Evolutionary conservation across 2,888 invertebrate genomes (phyloP).

Genomic region (Xanthorhoe spadicearia): DNA sequence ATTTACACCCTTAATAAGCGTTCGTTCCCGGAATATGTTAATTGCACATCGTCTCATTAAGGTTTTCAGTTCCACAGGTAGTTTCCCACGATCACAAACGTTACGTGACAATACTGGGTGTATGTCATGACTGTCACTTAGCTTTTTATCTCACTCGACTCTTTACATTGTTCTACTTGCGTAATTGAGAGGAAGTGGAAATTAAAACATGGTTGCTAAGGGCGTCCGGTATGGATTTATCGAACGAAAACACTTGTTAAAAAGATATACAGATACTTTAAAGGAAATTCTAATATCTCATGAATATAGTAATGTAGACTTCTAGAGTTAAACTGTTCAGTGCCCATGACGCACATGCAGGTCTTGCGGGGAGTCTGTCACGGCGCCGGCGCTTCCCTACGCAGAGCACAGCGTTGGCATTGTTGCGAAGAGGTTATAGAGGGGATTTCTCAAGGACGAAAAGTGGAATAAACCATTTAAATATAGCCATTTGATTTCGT

Average conservation of each 20-base stretch:
- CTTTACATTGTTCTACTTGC: constrained; percentile 21
- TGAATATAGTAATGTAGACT: no score
- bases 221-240: background rate
- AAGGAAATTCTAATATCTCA: no score
- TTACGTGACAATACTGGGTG: constrained; percentile 46
- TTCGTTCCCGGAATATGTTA: constrained; percentile 31
- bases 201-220: constrained; percentile 4
- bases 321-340: background rate
- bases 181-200: constrained; percentile 32
- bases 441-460: no score
- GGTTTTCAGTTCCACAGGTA: constrained; percentile 30
- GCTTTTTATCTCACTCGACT: constrained; percentile 36
- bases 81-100: constrained; percentile 40
- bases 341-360: no score
- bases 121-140: constrained; percentile 41
- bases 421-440: no score
- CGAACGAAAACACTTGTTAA: background rate
- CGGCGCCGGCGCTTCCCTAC: no score
- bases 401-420: no score
- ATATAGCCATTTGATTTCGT: no score
- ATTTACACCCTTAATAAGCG: constrained; percentile 4
- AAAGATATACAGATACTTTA: background rate
- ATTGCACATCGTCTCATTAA: constrained; percentile 40
- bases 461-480: no score
- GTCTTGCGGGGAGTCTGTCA: no score